Evolutionary conservation across 2,797 vertebrate species (phyloP).

Genomic region (Urocyon cinereoargenteus): DNA sequence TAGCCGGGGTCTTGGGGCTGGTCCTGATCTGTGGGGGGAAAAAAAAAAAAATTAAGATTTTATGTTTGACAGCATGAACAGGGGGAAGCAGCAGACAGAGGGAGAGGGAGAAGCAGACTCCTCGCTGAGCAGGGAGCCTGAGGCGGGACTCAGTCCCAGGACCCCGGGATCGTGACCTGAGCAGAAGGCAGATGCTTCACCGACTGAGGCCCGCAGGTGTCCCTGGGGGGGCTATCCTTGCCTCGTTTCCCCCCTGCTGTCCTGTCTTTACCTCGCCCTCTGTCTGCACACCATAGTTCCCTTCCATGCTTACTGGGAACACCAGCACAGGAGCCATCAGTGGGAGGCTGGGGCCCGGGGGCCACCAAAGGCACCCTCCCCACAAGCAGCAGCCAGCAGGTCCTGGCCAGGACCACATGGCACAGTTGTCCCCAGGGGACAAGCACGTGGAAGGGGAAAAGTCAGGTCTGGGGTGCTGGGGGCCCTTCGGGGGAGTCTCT

Average conservation of each 20-base stretch:
- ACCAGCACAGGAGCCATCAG: background rate
- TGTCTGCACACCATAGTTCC: background rate
- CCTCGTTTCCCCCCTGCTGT: background rate
- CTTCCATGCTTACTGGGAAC: background rate
- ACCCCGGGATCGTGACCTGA: no score
- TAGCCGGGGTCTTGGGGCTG: background rate
- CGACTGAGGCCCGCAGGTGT: no score
- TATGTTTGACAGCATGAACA: no score
- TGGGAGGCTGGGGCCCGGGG: background rate
- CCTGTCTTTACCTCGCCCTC: background rate
- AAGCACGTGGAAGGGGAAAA: background rate
- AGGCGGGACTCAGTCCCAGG: no score
- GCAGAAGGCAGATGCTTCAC: no score
- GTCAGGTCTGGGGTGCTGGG: background rate
- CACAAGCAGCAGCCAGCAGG: background rate
- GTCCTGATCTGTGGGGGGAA: background rate
- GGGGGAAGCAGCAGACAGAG: no score
- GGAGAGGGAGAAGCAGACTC: no score
- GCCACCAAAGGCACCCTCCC: background rate
- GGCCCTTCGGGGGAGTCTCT: background rate
- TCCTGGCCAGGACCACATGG: background rate
- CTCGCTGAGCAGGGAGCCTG: no score
- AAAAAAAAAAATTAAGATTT: no score
- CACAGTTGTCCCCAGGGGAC: background rate
- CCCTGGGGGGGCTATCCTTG: background rate